These are phyloP conservation scores for Noctua janthe DNA, from an alignment of 2,888 invertebrate genomes.

Conservation along the genomic window DNA sequence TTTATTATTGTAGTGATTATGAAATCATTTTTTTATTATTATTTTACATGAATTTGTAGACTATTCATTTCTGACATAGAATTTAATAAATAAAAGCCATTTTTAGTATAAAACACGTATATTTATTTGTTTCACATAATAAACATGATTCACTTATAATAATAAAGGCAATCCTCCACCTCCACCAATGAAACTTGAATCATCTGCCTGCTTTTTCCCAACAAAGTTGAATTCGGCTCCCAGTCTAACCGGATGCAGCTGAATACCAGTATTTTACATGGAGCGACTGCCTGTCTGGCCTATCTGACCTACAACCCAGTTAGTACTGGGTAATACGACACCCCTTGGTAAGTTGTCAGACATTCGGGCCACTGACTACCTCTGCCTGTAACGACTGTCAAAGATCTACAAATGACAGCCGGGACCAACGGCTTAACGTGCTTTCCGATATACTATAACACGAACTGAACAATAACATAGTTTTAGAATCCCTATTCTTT, in stretches of 20 bases:
- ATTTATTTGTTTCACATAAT: slow-evolving; percentile 27
- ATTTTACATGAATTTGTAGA: slow-evolving; percentile 2
- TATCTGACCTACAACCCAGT: too few relatives aligned
- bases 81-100: slow-evolving; percentile 25
- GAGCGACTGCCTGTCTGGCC: too few relatives aligned
- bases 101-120: slow-evolving; percentile 1
- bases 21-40: background rate
- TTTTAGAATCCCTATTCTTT: too few relatives aligned
- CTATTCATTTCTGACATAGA: background rate
- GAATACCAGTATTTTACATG: background rate
- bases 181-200: background rate
- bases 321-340: too few relatives aligned
- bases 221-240: background rate
- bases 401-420: too few relatives aligned
- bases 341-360: too few relatives aligned
- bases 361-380: too few relatives aligned
- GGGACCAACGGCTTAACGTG: too few relatives aligned
- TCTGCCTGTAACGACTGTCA: too few relatives aligned
- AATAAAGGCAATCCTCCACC: too few relatives aligned
- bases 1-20: background rate
- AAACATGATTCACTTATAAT: slow-evolving; percentile 9
- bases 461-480: too few relatives aligned
- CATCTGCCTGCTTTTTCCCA: background rate
- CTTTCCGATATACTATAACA: too few relatives aligned
- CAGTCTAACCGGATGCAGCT: background rate